Evolutionary conservation across 2,113 vertebrate genomes (phyloP), one percentile per base, ranked within the genome.

Genomic region (Eclectus roratus): DNA sequence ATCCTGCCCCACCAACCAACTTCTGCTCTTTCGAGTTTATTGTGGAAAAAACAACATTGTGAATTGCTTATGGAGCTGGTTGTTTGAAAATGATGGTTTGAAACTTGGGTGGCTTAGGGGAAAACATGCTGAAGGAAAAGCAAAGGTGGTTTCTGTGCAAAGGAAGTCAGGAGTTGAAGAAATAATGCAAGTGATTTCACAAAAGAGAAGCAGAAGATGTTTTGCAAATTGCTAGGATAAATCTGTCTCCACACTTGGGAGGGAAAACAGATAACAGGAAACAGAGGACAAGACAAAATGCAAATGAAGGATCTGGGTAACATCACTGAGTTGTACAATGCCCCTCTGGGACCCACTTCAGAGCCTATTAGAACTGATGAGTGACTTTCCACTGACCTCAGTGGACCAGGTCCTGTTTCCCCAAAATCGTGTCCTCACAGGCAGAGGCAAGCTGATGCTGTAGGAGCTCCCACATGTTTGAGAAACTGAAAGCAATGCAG

Each of bases 261-360:
- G 58, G 49, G 37, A 78, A 88, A 91, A 95, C 93, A 91, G 95
- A 85, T 90, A 93, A 88, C 81, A 93, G 87, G 81, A 95, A 96
- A 80, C 86, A 85, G 71, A 94, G 84, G 29, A 91, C 87, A 96
- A 73, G 82, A 64, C 76, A 88, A 95, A 97, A 95, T 94, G 93
- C 73, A 95, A 96, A 93, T 94, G 73, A 94, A 85, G 71, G 88
- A 44, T 86, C 93, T 97, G 96, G 82, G 79, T 76, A 92, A 56
- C 70, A 82, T 91, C 93, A 92, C 49, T 50, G 52, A 86, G 53
- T 79, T 72, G 44, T 76, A 74, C 2, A 1, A 79, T 82, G 70
- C 37, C 66, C 49, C 63, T 79, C n/a, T 10, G 33, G 56, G 80
- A 93, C 76, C 79, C 28, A 20, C 20, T 90, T 85, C 70, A 89